Percentiles rank a stretch among this genome's conserved stretches.
Conservation (phyloP, 2,888 invertebrate genomes). For the Dermolepida albohirtum region DNA sequence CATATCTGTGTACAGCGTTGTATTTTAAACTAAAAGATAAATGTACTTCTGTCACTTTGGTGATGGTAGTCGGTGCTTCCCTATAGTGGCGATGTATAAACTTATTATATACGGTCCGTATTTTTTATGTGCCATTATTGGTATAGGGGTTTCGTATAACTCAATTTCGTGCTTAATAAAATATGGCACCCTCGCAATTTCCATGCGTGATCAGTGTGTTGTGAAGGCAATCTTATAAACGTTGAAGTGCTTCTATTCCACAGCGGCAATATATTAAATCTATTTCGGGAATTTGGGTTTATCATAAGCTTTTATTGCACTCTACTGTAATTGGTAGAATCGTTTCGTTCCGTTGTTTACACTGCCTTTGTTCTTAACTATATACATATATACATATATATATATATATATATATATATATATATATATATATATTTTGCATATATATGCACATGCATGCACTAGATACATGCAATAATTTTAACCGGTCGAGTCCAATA, state of each 20-base stretch:
- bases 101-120: slow-evolving; percentile 13
- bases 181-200: slow-evolving; percentile 44
- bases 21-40: too few relatives aligned
- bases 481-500: too few relatives aligned
- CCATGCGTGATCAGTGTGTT: slow-evolving; percentile 38
- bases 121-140: slow-evolving; percentile 27
- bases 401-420: too few relatives aligned
- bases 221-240: slow-evolving; percentile 33
- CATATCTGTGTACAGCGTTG: too few relatives aligned
- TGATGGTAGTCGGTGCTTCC: too few relatives aligned
- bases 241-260: slow-evolving; percentile 2
- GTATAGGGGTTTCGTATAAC: slow-evolving; percentile 43
- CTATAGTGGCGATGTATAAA: slow-evolving; percentile 15
- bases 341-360: slow-evolving; percentile 5
- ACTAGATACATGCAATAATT: too few relatives aligned
- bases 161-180: slow-evolving; percentile 49
- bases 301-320: slow-evolving; percentile 33
- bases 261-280: slow-evolving; percentile 17
- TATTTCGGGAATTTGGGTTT: slow-evolving; percentile 19
- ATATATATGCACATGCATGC: too few relatives aligned
- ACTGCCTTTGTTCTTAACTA: background rate
- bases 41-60: too few relatives aligned
- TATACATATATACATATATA: too few relatives aligned
- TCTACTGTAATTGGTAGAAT: slow-evolving; percentile 11
- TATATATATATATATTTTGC: too few relatives aligned